Evolutionary conservation across 2,113 vertebrate genomes (phyloP).

Genomic region (Chinchilla lanigera): DNA sequence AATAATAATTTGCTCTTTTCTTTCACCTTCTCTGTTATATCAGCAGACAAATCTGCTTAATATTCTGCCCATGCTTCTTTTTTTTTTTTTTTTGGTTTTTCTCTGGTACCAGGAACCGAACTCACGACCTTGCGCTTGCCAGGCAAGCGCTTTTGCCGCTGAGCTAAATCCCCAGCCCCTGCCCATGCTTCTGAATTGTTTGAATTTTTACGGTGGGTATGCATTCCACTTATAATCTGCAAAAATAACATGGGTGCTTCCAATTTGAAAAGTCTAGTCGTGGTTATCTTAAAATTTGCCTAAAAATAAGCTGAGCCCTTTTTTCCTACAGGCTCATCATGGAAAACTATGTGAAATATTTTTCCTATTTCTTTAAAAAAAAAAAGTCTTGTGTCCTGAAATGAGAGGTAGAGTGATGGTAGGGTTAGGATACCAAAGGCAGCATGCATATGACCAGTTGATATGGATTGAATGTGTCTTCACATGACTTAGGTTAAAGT

Average conservation of each 20-base stretch:
- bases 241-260: conserved; percentile 42
- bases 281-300: conserved; percentile 10
- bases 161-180: no score
- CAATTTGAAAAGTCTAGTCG: background rate
- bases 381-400: background rate
- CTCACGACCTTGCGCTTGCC: no score
- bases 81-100: no score
- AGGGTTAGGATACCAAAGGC: background rate
- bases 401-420: background rate
- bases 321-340: background rate
- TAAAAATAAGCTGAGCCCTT: conserved; percentile 15
- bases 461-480: background rate
- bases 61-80: background rate
- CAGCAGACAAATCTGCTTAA: background rate
- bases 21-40: background rate
- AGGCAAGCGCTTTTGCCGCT: no score
- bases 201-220: background rate
- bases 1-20: background rate
- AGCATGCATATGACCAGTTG: background rate
- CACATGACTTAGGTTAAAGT: background rate
- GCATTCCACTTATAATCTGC: background rate
- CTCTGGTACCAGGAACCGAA: no score
- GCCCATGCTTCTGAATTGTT: background rate
- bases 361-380: background rate
- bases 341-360: conserved; percentile 2